Evolutionary conservation across 2,113 vertebrate genomes (phyloP).

Genomic region (Boleophthalmus pectinirostris): DNA sequence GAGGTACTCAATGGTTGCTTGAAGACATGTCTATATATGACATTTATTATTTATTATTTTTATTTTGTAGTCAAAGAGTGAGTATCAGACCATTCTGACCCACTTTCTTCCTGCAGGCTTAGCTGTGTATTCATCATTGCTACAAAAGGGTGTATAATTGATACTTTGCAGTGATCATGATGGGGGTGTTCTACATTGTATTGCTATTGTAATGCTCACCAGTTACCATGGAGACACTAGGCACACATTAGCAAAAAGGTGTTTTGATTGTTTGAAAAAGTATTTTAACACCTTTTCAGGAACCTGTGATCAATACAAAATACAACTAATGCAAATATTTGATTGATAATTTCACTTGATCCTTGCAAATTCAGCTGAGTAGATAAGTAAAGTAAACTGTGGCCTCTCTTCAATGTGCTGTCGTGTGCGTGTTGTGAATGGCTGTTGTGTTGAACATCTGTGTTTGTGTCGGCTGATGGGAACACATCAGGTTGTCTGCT

Average conservation of each 20-base stretch:
- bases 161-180: too few species aligned
- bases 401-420: not conserved
- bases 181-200: too few species aligned
- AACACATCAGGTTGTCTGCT: conserved; percentile 15
- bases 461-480: conserved; percentile 9
- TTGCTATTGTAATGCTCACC: too few species aligned
- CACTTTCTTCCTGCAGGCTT: too few species aligned
- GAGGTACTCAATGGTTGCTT: not conserved
- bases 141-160: too few species aligned
- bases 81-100: not conserved
- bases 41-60: not conserved
- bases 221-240: too few species aligned
- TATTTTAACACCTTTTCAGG: too few species aligned
- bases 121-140: not conserved
- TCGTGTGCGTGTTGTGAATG: conserved; percentile 11
- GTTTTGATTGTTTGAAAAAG: too few species aligned
- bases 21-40: not conserved
- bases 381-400: not conserved
- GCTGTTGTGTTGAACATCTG: conserved; percentile 13
- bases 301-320: too few species aligned
- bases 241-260: too few species aligned
- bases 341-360: not conserved
- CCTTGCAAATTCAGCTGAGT: not conserved
- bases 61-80: not conserved
- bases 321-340: too few species aligned